Conservation (phyloP, 2,797 vertebrate species). For the Lycodopsis pacificus region DNA sequence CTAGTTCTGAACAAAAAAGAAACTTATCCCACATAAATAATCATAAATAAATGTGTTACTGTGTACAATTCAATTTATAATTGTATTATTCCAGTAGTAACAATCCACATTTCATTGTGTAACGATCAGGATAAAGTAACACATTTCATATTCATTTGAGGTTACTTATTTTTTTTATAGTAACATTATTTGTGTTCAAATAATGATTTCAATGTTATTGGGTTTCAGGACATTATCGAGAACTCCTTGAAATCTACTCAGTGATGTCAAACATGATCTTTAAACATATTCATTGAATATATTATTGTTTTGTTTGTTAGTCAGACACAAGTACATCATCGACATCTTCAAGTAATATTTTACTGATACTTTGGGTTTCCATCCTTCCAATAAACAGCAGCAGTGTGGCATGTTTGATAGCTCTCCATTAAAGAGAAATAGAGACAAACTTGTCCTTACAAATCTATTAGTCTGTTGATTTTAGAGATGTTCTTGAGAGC, state of each 20-base stretch:
- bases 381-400: background rate
- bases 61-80: background rate
- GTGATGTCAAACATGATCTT: background rate
- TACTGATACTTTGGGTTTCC: background rate
- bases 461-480: conserved; percentile 14
- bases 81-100: background rate
- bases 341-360: background rate
- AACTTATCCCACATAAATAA: background rate
- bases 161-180: too few relatives aligned
- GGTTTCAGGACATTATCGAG: background rate
- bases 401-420: background rate
- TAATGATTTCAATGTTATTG: too few relatives aligned
- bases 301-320: background rate
- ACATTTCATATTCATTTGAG: background rate
- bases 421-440: background rate
- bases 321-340: background rate
- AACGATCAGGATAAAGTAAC: background rate
- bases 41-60: background rate
- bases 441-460: background rate
- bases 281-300: background rate
- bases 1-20: background rate
- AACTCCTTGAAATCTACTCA: too few relatives aligned
- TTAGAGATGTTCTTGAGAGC: background rate
- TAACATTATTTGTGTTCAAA: background rate
- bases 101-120: background rate